Base-by-base conservation (phyloP, 2,113 vertebrate genomes). In the Antechinus flavipes region DNA sequence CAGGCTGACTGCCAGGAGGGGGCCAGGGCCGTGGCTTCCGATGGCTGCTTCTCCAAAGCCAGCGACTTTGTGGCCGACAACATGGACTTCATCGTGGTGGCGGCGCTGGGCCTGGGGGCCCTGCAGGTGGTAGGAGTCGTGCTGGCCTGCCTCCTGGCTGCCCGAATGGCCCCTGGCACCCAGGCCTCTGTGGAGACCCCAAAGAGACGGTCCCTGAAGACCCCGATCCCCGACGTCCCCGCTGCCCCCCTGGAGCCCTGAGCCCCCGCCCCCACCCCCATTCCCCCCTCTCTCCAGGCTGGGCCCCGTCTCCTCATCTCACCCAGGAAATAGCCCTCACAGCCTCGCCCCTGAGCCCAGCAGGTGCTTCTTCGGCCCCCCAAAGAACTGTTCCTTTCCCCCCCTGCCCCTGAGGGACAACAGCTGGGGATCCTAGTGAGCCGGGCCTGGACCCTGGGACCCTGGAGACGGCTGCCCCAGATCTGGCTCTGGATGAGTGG, bases 31-130 rank as follows among this genome's bases (percentile, higher is more conserved):
- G 99, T 99, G 96, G 98, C 99, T 93, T 97, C 56, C 0, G 98
- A 98, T 0, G 99, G 99, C 16, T 99, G 99, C 98, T 99, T 99
- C 96, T 96, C 97, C 94, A 99, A 99, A 94, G 99, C 99, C 93
- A 98, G 98, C 90, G 98, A 98, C 96, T 98, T 99, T 58, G 98
- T 99, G 97, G 99, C 99, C 90, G 98, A 98, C 98, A 99, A 99
- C 89, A 98, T 99, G 98, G 98, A 98, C 49, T 99, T 98, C 27
- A 98, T 99, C 2, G 99, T 99, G 23, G 98, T 99, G 8, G 98
- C 99, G 2, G 99, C 99, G 46, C 97, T 99, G 90, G 99, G 99
- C 23, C 95, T 99, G 96, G 98, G 99, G 0, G 98, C 99, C 96
- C 98, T 99, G 54, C 99, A 99, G 97, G 98, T 99, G 11, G 95